Conservation (phyloP, 1,140 invertebrate genomes). For the Limonius californicus region DNA sequence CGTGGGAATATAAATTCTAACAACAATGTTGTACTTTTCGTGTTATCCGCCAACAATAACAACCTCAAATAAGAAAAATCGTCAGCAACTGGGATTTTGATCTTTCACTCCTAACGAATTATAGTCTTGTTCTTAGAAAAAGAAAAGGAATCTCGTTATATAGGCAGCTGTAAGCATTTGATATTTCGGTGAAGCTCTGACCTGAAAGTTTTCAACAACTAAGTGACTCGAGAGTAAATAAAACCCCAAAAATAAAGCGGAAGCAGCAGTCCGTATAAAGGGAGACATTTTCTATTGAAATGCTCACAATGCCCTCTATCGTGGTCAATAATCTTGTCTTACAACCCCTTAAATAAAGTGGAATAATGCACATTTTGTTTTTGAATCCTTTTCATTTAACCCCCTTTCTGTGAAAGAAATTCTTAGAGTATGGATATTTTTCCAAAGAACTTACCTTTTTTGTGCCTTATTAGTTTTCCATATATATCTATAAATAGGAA, state of each 20-base stretch:
- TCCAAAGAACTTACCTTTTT: neutral
- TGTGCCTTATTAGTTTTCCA: too few relatives aligned
- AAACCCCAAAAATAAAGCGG: neutral
- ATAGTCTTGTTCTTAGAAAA: neutral
- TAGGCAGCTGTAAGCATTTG: neutral
- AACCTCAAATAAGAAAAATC: too few relatives aligned
- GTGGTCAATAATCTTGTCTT: constrained; percentile 1
- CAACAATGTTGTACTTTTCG: too few relatives aligned
- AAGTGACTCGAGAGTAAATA: neutral
- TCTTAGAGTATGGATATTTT: neutral
- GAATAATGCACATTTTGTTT: neutral
- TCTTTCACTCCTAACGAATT: neutral
- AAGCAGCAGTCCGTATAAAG: neutral
- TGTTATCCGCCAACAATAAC: too few relatives aligned
- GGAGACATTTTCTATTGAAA: neutral
- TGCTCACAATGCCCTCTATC: neutral
- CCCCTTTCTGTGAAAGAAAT: neutral
- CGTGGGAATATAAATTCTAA: too few relatives aligned
- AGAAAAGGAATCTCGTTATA: too few relatives aligned
- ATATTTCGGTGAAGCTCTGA: neutral
- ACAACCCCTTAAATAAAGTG: constrained; percentile 1
- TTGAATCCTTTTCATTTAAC: neutral
- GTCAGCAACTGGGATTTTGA: too few relatives aligned
- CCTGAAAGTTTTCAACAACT: neutral
- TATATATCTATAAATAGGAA: too few relatives aligned